Conservation (phyloP, 1,140 invertebrate genomes). For the Papilio xuthus region DNA sequence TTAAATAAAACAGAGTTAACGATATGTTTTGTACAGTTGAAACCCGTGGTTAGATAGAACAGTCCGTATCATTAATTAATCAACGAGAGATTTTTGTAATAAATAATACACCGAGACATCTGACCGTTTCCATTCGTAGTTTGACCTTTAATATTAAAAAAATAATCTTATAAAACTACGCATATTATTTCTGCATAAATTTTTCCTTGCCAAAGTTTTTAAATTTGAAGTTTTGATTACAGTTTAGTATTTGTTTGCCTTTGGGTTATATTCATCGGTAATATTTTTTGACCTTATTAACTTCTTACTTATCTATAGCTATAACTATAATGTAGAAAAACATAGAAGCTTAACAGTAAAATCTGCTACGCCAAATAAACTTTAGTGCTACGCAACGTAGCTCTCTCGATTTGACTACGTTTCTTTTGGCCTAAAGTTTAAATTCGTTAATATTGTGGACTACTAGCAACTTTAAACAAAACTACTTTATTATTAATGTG, state of each 20-base stretch:
- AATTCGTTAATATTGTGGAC: conserved; percentile 23
- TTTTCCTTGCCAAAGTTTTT: conserved; percentile 4
- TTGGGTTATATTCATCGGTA: neutral
- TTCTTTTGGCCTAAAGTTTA: neutral
- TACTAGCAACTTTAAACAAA: conserved; percentile 40
- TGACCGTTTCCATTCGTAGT: neutral
- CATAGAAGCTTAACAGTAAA: neutral
- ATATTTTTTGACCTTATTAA: neutral
- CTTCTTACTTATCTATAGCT: neutral
- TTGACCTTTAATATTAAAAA: neutral
- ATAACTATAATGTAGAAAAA: neutral
- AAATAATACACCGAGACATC: neutral
- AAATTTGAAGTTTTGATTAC: conserved; percentile 1
- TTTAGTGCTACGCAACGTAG: neutral
- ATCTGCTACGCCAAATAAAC: neutral
- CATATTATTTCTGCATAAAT: neutral
- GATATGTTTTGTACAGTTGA: neutral
- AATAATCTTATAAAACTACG: neutral
- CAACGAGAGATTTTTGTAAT: neutral
- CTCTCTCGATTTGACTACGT: neutral
- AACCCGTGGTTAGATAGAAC: neutral
- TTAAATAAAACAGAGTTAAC: neutral
- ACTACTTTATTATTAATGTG: conserved; percentile 55
- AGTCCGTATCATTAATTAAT: neutral
- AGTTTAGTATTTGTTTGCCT: conserved; percentile 16